Evolutionary conservation across 2,113 vertebrate species (phyloP).

Genomic region (Clarias magur): DNA sequence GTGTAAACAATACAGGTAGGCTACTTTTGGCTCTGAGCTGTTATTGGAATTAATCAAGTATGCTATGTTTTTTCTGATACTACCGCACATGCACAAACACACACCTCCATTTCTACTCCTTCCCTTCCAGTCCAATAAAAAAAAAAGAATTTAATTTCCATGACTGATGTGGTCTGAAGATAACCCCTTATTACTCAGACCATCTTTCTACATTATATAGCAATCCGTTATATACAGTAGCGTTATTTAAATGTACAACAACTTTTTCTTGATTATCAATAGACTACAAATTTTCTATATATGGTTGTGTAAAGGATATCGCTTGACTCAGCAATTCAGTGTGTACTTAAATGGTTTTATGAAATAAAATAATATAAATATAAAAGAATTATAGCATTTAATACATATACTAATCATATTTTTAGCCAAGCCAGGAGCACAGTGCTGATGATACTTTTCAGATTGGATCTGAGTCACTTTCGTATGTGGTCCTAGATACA

Average conservation of each 20-base stretch:
- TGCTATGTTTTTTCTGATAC: slow-evolving; percentile 30
- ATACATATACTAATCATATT: background rate
- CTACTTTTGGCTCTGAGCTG: slow-evolving; percentile 62
- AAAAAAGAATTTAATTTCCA: background rate
- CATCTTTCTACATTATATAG: background rate
- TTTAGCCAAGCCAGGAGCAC: background rate
- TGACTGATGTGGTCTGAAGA: background rate
- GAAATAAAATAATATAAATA: background rate
- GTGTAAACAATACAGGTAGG: slow-evolving; percentile 58
- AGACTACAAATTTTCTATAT: background rate
- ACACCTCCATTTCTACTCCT: background rate
- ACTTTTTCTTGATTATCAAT: background rate
- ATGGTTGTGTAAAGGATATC: background rate
- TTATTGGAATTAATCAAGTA: slow-evolving; percentile 70
- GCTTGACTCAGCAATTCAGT: background rate
- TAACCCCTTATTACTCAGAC: background rate
- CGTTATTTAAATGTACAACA: background rate
- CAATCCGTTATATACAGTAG: background rate
- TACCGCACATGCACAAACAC: background rate
- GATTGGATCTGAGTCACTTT: too few relatives aligned
- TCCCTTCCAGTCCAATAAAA: too few relatives aligned
- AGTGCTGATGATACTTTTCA: background rate
- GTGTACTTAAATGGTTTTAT: background rate
- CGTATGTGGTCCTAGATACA: too few relatives aligned
- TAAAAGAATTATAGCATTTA: background rate